phyloP scores from a whole-genome alignment of 2,113 vertebrate species.

The Apaloderma vittatum region DNA sequence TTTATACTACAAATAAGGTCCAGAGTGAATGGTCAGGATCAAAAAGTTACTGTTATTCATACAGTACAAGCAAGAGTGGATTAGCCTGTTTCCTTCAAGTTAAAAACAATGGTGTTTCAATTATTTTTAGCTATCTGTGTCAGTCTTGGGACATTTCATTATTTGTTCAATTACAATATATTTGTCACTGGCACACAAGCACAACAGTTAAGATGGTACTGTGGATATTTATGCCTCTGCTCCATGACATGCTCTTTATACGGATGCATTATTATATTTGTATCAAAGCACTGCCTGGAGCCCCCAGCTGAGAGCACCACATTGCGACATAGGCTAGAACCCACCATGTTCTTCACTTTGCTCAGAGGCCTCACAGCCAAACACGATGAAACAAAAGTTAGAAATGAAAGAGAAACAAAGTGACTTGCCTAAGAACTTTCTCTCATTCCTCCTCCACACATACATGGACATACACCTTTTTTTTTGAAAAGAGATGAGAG shows the following conservation, averaged over 20 bases:
- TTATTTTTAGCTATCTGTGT: not conserved
- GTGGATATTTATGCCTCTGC: not conserved
- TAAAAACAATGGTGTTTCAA: not conserved
- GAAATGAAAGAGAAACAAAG: not conserved
- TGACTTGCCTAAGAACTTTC: not conserved
- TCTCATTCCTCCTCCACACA: not conserved
- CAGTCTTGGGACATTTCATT: not conserved
- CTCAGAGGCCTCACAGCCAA: not conserved
- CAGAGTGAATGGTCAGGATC: not conserved
- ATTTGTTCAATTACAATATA: not conserved
- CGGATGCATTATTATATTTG: not conserved
- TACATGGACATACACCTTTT: not conserved
- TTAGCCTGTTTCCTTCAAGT: not conserved
- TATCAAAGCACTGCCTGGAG: not conserved
- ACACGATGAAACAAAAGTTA: not conserved
- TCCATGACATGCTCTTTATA: not conserved
- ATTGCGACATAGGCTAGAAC: not conserved
- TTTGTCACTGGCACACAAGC: not conserved
- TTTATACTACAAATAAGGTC: not conserved
- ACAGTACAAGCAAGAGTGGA: not conserved
- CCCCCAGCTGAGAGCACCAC: not conserved
- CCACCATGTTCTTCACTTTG: not conserved
- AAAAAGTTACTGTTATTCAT: not conserved
- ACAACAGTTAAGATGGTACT: not conserved
- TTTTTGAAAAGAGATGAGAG: not conserved